These are phyloP conservation scores for Hiodon alosoides DNA, from an alignment of 2,113 vertebrate species.

Conservation along the genomic window DNA sequence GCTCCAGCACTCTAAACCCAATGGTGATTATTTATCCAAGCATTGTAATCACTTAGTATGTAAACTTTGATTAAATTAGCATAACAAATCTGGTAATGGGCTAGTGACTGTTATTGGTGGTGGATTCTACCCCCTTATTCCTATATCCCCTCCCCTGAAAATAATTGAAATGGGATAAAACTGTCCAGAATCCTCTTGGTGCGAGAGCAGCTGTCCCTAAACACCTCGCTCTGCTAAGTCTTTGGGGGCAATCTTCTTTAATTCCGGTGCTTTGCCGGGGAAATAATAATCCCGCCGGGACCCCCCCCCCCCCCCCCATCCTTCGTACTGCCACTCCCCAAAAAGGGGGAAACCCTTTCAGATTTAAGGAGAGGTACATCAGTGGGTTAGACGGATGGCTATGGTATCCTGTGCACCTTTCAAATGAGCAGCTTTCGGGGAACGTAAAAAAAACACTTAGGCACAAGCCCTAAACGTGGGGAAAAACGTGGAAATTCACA, in stretches of 20 bases:
- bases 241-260: constrained; percentile 63
- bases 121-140: background rate
- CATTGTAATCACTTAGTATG: too few relatives aligned
- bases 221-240: constrained; percentile 54
- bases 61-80: too few relatives aligned
- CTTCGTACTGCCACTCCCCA: constrained; percentile 49
- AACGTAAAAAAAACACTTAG: background rate
- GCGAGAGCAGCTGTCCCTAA: constrained; percentile 39
- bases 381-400: constrained; percentile 20
- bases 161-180: constrained; percentile 50
- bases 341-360: constrained; percentile 50
- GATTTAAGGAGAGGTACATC: constrained; percentile 55
- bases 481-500: background rate
- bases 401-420: background rate
- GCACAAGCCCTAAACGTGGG: background rate
- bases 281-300: constrained; percentile 64
- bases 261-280: constrained; percentile 67
- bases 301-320: constrained; percentile 55
- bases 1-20: too few relatives aligned
- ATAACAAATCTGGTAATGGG: too few relatives aligned
- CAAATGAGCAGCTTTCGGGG: background rate
- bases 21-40: too few relatives aligned
- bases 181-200: constrained; percentile 43
- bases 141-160: constrained; percentile 24
- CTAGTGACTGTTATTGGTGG: background rate